Percentiles rank a stretch among this genome's conserved stretches.
Conservation (phyloP, 2,888 invertebrate species). For the Tetramorium bicarinatum region DNA sequence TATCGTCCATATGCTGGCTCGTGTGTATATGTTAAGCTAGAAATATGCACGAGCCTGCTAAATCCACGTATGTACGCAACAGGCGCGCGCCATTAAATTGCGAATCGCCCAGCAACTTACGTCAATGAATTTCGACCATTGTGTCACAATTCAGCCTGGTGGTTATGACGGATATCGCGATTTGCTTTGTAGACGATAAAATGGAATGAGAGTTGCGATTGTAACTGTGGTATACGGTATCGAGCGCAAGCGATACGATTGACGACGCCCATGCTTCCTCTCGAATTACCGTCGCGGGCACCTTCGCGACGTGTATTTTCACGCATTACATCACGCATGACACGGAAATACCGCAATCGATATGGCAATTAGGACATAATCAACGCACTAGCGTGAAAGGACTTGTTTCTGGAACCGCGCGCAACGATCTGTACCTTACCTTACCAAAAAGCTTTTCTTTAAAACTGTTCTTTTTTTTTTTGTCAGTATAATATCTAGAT, state of each 20-base stretch:
- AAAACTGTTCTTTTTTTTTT: too few relatives aligned
- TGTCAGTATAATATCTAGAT: background rate
- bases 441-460: background rate
- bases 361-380: conserved; percentile 10
- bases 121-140: conserved; percentile 31
- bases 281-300: background rate
- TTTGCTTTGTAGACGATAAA: conserved; percentile 39
- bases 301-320: background rate
- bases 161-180: background rate
- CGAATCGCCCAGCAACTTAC: conserved; percentile 1
- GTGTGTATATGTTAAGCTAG: background rate
- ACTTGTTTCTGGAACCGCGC: background rate
- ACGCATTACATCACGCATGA: background rate
- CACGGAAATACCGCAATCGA: conserved; percentile 17
- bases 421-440: background rate
- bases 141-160: background rate
- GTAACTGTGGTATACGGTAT: background rate
- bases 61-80: background rate
- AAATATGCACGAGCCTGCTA: background rate
- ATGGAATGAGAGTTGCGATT: background rate
- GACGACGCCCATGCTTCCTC: background rate
- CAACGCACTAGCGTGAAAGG: background rate
- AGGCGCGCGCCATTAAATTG: too few relatives aligned
- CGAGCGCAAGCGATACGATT: conserved; percentile 20
- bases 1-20: background rate